Base-by-base conservation (phyloP, 2,113 vertebrate species). In the Strigops habroptila region DNA sequence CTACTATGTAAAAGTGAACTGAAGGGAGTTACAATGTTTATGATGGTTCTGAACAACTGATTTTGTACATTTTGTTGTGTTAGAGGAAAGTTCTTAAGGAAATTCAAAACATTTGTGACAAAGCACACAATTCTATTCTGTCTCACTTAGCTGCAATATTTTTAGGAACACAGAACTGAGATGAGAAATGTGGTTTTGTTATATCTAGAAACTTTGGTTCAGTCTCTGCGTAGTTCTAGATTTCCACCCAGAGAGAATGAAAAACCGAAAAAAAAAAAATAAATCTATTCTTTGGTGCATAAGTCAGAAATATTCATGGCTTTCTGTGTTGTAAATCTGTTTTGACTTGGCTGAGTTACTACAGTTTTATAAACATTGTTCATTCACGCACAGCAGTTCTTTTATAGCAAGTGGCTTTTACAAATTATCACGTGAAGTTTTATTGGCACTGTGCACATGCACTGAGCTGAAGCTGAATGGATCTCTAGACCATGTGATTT, bases 391-490 rank as follows among this genome's bases (percentile, higher is more conserved):
- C 15, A 74, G 19, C 41, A 43, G 74, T 84, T 78, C 37, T 91
- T 71, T 82, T 81, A 64, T 33, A 84, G 69, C 85, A 82, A 94
- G 44, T n/a, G 22, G 15, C 62, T 94, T 94, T 94, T 93, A 91
- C n/a, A 88, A 80, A 67, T 93, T 95, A 59, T 77, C 73, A 16
- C 88, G 91, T 63, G 51, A 84, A 65, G 22, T 84, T 93, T 82
- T 84, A 75, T 69, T 92, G 77, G 44, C 65, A 76, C 41, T 33
- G 22, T 49, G 85, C 22, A 52, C 37, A 65, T 9, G 27, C 65
- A 60, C 30, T 84, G 31, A 52, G 46, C 39, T 88, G 64, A 88
- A 94, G 39, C 43, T 76, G 64, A 94, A 88, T 49, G 76, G 30
- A 82, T 78, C 35, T 68, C 44, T 4, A 84, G 52, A 69, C 51